Conservation (phyloP, 2,797 vertebrate species). For the Sciurus vulgaris region DNA sequence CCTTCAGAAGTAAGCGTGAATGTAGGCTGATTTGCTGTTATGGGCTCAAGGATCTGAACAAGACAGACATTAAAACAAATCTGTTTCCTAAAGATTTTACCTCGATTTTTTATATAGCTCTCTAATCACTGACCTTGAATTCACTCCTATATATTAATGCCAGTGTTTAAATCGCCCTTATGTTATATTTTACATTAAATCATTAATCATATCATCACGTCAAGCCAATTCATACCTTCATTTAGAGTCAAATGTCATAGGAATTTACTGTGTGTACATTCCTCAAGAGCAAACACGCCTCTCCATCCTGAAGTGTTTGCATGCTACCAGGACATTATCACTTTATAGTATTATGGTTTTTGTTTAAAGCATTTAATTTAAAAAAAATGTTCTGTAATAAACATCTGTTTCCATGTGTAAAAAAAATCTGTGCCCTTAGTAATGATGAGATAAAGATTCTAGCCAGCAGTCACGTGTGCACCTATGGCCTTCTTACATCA, state of each 20-base stretch:
- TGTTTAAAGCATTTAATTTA: conserved; percentile 52
- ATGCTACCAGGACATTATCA: neutral
- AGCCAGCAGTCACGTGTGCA: neutral
- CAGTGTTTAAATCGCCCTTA: conserved; percentile 41
- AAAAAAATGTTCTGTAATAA: conserved; percentile 57
- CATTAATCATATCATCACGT: conserved; percentile 4
- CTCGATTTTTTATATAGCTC: neutral
- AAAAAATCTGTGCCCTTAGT: neutral
- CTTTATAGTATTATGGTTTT: neutral
- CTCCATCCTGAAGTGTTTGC: neutral
- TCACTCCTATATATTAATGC: neutral
- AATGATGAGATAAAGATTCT: neutral
- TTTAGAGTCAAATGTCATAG: conserved; percentile 4
- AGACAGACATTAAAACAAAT: neutral
- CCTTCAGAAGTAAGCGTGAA: neutral
- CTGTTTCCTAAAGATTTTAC: conserved; percentile 9
- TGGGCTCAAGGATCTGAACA: neutral
- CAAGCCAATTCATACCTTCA: neutral
- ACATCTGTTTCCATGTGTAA: conserved; percentile 2
- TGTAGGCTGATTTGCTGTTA: neutral
- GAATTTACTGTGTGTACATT: conserved; percentile 38
- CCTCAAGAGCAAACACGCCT: neutral
- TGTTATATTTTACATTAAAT: conserved; percentile 62
- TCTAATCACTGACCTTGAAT: neutral
- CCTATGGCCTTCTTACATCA: neutral